Evolutionary conservation across 2,888 invertebrate species (phyloP).

Genomic region (Eustalomyia histrio): DNA sequence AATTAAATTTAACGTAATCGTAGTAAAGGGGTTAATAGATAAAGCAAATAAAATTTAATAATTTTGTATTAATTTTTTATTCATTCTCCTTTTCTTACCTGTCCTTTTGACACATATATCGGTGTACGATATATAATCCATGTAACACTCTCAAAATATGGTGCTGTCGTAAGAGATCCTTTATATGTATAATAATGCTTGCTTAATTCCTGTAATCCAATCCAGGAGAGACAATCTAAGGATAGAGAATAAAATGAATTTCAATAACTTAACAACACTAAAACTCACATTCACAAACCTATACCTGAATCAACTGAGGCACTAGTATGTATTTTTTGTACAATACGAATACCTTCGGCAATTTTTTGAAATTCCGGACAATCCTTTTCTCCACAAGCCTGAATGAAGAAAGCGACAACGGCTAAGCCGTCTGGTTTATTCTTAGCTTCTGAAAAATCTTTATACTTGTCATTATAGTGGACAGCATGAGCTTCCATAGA

Average conservation of each 20-base stretch:
- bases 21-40: too few relatives aligned
- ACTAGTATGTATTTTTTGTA: constrained; percentile 77
- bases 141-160: constrained; percentile 86
- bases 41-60: too few relatives aligned
- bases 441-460: constrained; percentile 83
- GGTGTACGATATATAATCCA: constrained; percentile 87
- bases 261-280: constrained; percentile 6
- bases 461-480: constrained; percentile 87
- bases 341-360: constrained; percentile 80
- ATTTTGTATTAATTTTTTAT: not conserved
- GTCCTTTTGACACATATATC: constrained; percentile 84
- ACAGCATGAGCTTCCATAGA: constrained; percentile 90
- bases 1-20: too few relatives aligned
- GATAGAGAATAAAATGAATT: not conserved
- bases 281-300: constrained; percentile 33
- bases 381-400: constrained; percentile 82
- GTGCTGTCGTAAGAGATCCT: constrained; percentile 86
- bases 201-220: constrained; percentile 84
- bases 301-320: constrained; percentile 78
- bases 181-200: constrained; percentile 87
- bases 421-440: constrained; percentile 86
- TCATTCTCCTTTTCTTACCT: constrained; percentile 79
- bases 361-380: constrained; percentile 82
- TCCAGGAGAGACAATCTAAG: constrained; percentile 85
- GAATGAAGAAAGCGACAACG: constrained; percentile 85